phyloP scores from a whole-genome alignment of 2,113 vertebrate genomes.

The Hiodon alosoides region DNA sequence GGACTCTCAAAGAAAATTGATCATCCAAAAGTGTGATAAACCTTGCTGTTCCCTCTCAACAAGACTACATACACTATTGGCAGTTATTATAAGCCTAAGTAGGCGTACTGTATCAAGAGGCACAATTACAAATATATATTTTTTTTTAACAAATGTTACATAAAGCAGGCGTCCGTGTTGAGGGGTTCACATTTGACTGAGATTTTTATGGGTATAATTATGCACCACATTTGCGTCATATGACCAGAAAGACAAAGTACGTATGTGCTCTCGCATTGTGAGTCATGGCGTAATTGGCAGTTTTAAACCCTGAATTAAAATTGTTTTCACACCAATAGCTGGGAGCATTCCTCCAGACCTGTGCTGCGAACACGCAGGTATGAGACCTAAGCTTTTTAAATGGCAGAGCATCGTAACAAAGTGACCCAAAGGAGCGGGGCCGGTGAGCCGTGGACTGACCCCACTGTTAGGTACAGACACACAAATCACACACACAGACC shows the following conservation, averaged over 20 bases:
- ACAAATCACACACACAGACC: background rate
- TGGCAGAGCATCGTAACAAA: no score
- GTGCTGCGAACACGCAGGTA: no score
- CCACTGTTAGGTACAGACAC: background rate
- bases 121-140: constrained; percentile 13
- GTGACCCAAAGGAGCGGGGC: no score
- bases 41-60: background rate
- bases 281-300: constrained; percentile 7
- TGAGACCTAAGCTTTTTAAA: no score
- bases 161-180: constrained; percentile 2
- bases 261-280: background rate
- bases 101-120: constrained; percentile 3
- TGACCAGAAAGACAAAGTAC: background rate
- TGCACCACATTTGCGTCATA: constrained; percentile 7
- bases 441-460: background rate
- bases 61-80: background rate
- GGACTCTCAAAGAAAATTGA: constrained; percentile 12
- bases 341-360: background rate
- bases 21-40: constrained; percentile 1
- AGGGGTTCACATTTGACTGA: constrained; percentile 23
- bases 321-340: constrained; percentile 1
- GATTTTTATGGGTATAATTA: constrained; percentile 22
- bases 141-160: constrained; percentile 1
- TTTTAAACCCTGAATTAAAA: constrained; percentile 14
- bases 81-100: constrained; percentile 16